Conservation (phyloP, 2,888 invertebrate species). For the Morpho helenor region DNA sequence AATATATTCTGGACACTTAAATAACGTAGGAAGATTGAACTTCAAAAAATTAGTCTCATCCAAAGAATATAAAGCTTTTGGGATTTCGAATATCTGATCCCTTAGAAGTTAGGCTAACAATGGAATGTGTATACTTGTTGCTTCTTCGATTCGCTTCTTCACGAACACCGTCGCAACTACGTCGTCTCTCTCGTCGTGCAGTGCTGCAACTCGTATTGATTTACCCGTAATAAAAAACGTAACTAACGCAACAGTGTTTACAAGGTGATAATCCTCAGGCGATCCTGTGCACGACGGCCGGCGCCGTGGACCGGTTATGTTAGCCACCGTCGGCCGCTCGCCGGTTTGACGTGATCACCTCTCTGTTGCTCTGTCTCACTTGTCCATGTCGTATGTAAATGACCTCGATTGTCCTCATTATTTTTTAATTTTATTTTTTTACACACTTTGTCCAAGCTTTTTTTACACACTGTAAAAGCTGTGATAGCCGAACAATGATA, state of each 20-base stretch:
- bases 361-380: conserved; percentile 65
- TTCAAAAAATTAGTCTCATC: too few species aligned
- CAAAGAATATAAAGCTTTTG: too few species aligned
- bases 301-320: conserved; percentile 75
- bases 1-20: too few species aligned
- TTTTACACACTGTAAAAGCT: too few species aligned
- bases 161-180: neutral
- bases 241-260: conserved; percentile 68
- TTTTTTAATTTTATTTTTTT: conserved; percentile 19
- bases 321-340: conserved; percentile 63
- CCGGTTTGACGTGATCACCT: conserved; percentile 75
- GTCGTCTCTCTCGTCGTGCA: conserved; percentile 10
- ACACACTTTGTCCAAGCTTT: neutral
- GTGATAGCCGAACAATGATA: too few species aligned
- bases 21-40: too few species aligned
- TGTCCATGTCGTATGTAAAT: conserved; percentile 67
- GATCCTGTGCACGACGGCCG: conserved; percentile 54
- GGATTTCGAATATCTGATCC: too few species aligned
- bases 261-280: conserved; percentile 64
- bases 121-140: too few species aligned
- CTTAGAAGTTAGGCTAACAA: too few species aligned
- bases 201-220: conserved; percentile 19
- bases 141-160: too few species aligned
- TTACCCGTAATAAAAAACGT: conserved; percentile 30
- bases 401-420: conserved; percentile 56